Evolutionary conservation across 2,113 vertebrate genomes (phyloP), one percentile per base, ranked within the genome.

Genomic region (Clupea harengus): DNA sequence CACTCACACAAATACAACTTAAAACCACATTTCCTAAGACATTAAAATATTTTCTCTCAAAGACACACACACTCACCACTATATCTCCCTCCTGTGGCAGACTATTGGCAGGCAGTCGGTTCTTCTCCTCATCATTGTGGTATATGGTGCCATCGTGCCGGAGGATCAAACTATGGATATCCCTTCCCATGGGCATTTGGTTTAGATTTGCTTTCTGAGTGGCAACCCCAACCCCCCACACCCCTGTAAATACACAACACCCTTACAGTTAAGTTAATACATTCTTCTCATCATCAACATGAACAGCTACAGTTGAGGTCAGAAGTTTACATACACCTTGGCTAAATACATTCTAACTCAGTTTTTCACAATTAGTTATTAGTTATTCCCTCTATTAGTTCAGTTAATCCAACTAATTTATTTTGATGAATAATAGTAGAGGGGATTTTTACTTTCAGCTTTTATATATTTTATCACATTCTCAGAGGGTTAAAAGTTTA

Each of bases 151-250:
- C 98, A 87, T 99, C 98, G 11, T 98, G 97, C 90, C 98, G 96
- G 91, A 99, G 95, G 85, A 99, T 97, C 57, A 99, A 93, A 89
- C 98, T 99, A 90, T 99, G 96, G 32, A 92, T 89, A 89, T 99
- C 98, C 92, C 96, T 95, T 87, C 98, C 98, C 90, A 99, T 92
- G 22, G 98, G 98, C 92, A 99, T 97, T 92, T 98, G 98, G 94
- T 97, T 99, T 86, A 99, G 95, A 93, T 99, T 99, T 86, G 96
- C 97, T 93, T 99, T 99, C 93, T 97, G 96, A 4, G 98, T 99
- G 86, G 98, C 98, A 89, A 99, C 98, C 80, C 98, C 98, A 81
- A 99, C 88, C 84, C 98, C 98, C 98, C 98, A 99, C 88, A 99
- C 95, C 91, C 98, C 98, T 98, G 89, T 88, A 15, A 72, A 28